Evolutionary conservation across 2,888 invertebrate genomes (phyloP), one percentile per base, ranked within the genome.

Genomic region (Xylophagus ater): DNA sequence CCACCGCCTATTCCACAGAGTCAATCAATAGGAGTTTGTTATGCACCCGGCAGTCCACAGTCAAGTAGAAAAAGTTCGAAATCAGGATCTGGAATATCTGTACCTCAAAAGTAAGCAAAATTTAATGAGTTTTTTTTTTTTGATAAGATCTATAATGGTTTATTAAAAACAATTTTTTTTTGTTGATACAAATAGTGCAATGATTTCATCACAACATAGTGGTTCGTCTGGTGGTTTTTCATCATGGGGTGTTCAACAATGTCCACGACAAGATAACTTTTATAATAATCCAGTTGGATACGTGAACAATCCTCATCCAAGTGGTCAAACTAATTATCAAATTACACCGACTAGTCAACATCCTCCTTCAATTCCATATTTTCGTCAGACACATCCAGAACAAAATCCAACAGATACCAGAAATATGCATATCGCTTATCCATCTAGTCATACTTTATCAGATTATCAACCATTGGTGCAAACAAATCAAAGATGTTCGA

Each of bases 1-100:
- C 73, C 73, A 19, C 74, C 74, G 14, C 73, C 74, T 35, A 63
- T 70, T 41, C 70, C 65, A 9, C 48, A 50, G 41, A 37, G 40
- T 17, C 49, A 47, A 37, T 9, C 36, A 12, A 26, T 36, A n/a
- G 42, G 37, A 25, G 46, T 47, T 28, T 53, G 57, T 35, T 65
- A 62, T 51, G 54, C 60, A 4, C 62, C 62, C 14, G 60, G 60
- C 6, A 64, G 64, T 20, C 65, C 65, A 18, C 62, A 60, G 37
- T 60, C 65, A 1, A 63, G 62, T 6, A 53, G 63, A 37, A 61
- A 62, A 48, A 60, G 59, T 45, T 62, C 64, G 15, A 63, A 65
- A 42, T 61, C 62, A 31, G 65, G 60, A 25, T 65, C 66, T 2
- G 64, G 60, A 37, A 55, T 65, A 39, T 62, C 64, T 29, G 59